Percentiles rank a stretch among this genome's conserved stretches.
Evolutionary conservation across 2,888 invertebrate species (phyloP).

Genomic region (Ormyrus labotus): DNA sequence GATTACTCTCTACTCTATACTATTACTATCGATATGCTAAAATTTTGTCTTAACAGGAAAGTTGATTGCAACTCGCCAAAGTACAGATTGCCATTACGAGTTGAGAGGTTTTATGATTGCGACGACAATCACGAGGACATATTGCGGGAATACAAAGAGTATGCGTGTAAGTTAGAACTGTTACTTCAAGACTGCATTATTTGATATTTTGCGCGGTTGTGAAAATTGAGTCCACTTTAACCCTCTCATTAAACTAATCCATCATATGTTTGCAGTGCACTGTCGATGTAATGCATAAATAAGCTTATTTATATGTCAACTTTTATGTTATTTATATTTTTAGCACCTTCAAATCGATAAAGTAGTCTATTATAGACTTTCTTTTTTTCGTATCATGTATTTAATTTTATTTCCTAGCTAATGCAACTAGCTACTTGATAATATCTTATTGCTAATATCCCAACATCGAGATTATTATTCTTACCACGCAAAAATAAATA

Average conservation of each 20-base stretch:
- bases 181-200: constrained; percentile 7
- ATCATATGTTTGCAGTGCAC: constrained; percentile 23
- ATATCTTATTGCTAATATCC: constrained; percentile 27
- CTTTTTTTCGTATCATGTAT: not conserved
- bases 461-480: constrained; percentile 44
- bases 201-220: constrained; percentile 46
- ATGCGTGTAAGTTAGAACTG: not conserved
- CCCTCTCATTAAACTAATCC: constrained; percentile 56
- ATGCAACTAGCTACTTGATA: not conserved
- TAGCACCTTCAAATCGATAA: constrained; percentile 10
- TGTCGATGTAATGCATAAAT: constrained; percentile 47
- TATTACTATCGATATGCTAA: constrained; percentile 9
- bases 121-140: constrained; percentile 1
- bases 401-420: constrained; percentile 23
- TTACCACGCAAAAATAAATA: constrained; percentile 45
- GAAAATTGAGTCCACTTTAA: constrained; percentile 66
- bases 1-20: not conserved
- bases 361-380: not conserved
- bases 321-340: not conserved
- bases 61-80: constrained; percentile 44
- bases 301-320: not conserved
- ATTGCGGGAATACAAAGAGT: constrained; percentile 5
- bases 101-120: constrained; percentile 9
- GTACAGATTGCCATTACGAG: constrained; percentile 17
- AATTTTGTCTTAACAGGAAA: constrained; percentile 20